Evolutionary conservation across 1,140 invertebrate species (phyloP), one percentile per base, ranked within the genome.

Genomic region (Sogatella furcifera): DNA sequence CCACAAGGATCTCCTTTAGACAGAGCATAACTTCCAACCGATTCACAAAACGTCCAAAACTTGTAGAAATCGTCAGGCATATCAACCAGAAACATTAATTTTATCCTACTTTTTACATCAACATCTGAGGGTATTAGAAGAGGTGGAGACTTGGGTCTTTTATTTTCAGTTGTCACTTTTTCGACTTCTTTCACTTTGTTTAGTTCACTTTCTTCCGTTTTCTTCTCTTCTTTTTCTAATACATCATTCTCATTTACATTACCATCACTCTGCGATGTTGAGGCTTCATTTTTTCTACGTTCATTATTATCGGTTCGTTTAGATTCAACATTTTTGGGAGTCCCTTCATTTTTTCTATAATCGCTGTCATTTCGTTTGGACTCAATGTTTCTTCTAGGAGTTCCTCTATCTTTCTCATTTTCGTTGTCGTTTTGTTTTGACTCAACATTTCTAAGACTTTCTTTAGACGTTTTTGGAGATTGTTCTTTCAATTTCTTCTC

Each of bases 11-110:
- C 76, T 10, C 74, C 74, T 10, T 76, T 69, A 54, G 82, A 80
- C 13, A 92, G 67, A 56, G 71, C 34, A 38, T 38, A 38, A 13
- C 34, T 38, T 38, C 34, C 34, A 38, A 38, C 34, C 34, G 34
- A 77, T 68, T 84, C 77, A 69, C 86, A 92, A 68, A 94, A 89
- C 55, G 85, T 77, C 80, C 86, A 92, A 70, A 93, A 89, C 42
- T 83, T 75, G 70, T 86, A 95, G 72, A 97, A 95, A 73, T 96
- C 92, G 52, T 80, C 68, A 11, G 93, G 92, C 90, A 96, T 94
- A 64, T 90, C 78, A 0, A 91, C 81, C 31, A 93, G 71, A 73
- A 94, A 93, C 66, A 88, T 82, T 62, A 84, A 75, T 66, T 83
- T 81, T 58, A 92, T 86, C 55, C 34, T 38, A 38, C 34, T 38